A percentile compares a stretch with the other conserved stretches of the same genome.
Evolutionary conservation across 2,113 vertebrate genomes (phyloP).

Genomic region (Sylvilagus bachmani): DNA sequence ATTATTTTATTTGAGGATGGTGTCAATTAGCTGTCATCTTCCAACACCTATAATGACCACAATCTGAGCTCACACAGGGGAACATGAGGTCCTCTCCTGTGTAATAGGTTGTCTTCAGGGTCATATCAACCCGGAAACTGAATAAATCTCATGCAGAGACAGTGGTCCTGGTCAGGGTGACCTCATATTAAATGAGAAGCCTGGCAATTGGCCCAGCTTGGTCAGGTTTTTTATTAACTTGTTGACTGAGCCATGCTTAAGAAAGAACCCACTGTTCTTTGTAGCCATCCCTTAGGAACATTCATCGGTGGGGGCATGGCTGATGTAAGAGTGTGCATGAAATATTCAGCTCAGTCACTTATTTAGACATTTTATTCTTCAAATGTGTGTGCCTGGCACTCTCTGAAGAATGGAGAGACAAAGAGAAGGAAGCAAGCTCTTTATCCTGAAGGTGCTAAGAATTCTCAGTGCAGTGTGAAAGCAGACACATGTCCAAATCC

Average conservation of each 20-base stretch:
- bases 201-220: conserved; percentile 13
- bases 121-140: conserved; percentile 36
- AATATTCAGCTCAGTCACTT: conserved; percentile 20
- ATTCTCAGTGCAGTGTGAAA: conserved; percentile 29
- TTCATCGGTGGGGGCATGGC: not conserved
- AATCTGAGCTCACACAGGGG: conserved; percentile 41
- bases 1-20: not conserved
- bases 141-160: conserved; percentile 40
- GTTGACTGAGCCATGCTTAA: conserved; percentile 57
- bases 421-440: not conserved
- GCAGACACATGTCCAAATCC: conserved; percentile 10
- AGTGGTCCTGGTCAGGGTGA: conserved; percentile 42
- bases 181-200: conserved; percentile 46
- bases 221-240: conserved; percentile 58
- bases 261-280: conserved; percentile 47
- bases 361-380: conserved; percentile 53
- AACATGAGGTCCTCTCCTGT: conserved; percentile 13
- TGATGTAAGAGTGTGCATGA: conserved; percentile 12
- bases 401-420: conserved; percentile 13
- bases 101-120: not conserved
- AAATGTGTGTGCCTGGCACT: not conserved
- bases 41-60: not conserved
- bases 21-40: conserved; percentile 7
- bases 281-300: conserved; percentile 51
- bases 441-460: not conserved